Conservation (phyloP, 2,797 vertebrate genomes). For the Hylomyscus alleni region DNA sequence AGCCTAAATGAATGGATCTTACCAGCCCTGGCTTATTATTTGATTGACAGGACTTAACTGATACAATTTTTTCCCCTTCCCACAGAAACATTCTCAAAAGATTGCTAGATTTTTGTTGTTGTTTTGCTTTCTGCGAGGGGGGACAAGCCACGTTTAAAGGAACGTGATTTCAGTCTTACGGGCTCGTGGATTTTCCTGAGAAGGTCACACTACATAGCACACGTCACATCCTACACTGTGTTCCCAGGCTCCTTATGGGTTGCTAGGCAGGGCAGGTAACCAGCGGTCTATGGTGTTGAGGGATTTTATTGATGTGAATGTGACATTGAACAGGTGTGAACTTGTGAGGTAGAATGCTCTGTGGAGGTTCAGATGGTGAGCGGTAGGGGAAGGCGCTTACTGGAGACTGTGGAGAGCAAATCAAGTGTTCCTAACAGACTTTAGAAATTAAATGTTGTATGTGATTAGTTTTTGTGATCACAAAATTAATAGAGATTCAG, state of each 20-base stretch:
- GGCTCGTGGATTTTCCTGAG: background rate
- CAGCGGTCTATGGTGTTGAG: background rate
- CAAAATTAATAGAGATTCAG: slow-evolving; percentile 50
- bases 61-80: background rate
- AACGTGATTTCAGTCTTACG: background rate
- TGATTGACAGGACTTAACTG: slow-evolving; percentile 27
- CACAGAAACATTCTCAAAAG: slow-evolving; percentile 46
- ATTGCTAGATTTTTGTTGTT: slow-evolving; percentile 28
- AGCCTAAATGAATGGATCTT: background rate
- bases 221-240: background rate
- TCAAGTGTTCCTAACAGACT: slow-evolving; percentile 28
- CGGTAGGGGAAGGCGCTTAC: slow-evolving; percentile 22
- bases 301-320: slow-evolving; percentile 64
- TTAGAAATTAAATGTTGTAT: slow-evolving; percentile 64
- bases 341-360: slow-evolving; percentile 14
- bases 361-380: slow-evolving; percentile 50
- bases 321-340: slow-evolving; percentile 64
- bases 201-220: background rate
- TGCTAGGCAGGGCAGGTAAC: slow-evolving; percentile 27
- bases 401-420: slow-evolving; percentile 54
- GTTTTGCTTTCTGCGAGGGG: slow-evolving; percentile 24
- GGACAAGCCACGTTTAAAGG: background rate
- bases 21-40: background rate
- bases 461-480: background rate
- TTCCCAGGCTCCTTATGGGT: slow-evolving; percentile 35